These are phyloP conservation scores for Zingel zingel DNA, from an alignment of 2,113 vertebrate species.

Conservation along the genomic window DNA sequence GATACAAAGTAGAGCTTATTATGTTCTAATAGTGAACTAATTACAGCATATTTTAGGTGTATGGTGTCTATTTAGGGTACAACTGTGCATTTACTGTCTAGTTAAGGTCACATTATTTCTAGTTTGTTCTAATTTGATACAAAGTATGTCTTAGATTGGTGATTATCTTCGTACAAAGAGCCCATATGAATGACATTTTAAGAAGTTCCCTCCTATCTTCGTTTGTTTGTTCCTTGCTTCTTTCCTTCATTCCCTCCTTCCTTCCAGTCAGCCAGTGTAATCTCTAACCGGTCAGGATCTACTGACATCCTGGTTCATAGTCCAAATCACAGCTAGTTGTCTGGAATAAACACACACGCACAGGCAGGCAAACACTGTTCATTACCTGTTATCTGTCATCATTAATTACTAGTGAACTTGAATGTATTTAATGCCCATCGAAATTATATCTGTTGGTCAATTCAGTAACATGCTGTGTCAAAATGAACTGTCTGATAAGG, in stretches of 20 bases:
- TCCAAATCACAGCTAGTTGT: constrained; percentile 18
- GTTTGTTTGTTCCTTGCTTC: background rate
- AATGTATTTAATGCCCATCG: too few species aligned
- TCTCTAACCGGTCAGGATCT: constrained; percentile 11
- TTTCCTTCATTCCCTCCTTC: background rate
- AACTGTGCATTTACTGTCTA: too few species aligned
- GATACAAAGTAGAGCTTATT: too few species aligned
- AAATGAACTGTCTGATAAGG: background rate
- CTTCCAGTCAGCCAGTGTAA: background rate
- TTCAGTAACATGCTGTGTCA: background rate
- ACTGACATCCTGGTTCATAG: constrained; percentile 35
- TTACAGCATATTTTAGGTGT: too few species aligned
- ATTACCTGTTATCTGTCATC: background rate
- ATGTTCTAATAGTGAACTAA: too few species aligned
- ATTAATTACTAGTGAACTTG: background rate
- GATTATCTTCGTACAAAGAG: background rate
- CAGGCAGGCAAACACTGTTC: background rate
- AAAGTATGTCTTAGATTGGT: background rate
- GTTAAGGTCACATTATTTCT: too few species aligned
- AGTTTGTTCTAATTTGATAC: too few species aligned
- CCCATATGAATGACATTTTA: background rate
- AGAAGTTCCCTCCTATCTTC: background rate
- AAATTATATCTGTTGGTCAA: background rate
- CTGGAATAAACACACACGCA: background rate
- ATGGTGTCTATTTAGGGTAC: too few species aligned